Conservation (phyloP, 1,140 invertebrate species). For the Acyrthosiphon pisum region DNA sequence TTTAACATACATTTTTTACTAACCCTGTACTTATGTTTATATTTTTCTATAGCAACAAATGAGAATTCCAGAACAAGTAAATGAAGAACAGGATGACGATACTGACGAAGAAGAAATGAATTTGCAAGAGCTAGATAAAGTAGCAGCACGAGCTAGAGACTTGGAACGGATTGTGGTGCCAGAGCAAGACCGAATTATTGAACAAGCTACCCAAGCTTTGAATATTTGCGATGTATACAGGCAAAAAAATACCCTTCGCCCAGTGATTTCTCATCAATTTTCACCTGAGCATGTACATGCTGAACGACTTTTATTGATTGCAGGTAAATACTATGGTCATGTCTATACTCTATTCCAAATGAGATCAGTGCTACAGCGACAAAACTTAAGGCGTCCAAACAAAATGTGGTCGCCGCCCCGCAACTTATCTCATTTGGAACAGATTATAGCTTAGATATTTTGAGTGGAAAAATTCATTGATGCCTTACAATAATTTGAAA, state of each 20-base stretch:
- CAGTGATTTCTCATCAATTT: not conserved
- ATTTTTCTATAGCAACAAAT: not conserved
- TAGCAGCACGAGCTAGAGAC: constrained; percentile 1
- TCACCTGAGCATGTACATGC: not conserved
- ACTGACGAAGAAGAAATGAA: not conserved
- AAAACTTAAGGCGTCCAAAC: no score
- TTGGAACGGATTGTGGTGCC: constrained; percentile 3
- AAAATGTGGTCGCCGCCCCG: no score
- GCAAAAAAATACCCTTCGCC: not conserved
- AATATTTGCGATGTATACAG: constrained; percentile 22
- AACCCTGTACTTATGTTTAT: not conserved
- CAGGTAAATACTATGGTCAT: not conserved
- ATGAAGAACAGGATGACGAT: not conserved
- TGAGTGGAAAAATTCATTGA: not conserved
- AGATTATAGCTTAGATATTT: not conserved
- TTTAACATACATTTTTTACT: no score
- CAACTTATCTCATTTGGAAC: no score
- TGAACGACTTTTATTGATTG: constrained; percentile 29
- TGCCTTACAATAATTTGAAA: not conserved
- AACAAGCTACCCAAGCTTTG: constrained; percentile 30
- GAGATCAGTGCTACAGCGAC: no score
- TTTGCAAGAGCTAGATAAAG: not conserved
- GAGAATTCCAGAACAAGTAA: not conserved
- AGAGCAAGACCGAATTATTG: constrained; percentile 40
- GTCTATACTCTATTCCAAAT: no score